Percentiles rank a stretch among this genome's conserved stretches.
These are phyloP conservation scores for Mythimna vitellina DNA, from an alignment of 2,888 invertebrate genomes.

Conservation along the genomic window DNA sequence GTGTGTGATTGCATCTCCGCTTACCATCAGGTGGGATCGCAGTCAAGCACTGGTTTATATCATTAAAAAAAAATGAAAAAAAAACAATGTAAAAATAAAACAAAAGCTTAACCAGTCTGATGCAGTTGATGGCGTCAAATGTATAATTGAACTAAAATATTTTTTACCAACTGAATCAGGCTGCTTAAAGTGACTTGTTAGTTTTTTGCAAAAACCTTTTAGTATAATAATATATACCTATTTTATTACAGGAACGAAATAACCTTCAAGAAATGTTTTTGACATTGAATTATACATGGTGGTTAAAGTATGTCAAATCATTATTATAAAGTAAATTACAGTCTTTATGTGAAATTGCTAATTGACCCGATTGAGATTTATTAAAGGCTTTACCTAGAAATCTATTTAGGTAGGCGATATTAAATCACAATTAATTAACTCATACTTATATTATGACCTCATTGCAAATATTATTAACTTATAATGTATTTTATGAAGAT, in stretches of 20 bases:
- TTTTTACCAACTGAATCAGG: too few species aligned
- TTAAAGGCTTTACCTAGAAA: constrained; percentile 7
- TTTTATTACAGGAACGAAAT: not conserved
- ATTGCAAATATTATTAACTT: not conserved
- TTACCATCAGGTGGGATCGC: too few species aligned
- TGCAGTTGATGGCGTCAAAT: too few species aligned
- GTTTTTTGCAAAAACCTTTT: not conserved
- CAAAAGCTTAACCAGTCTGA: too few species aligned
- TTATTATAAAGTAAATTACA: constrained; percentile 25
- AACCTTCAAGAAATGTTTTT: not conserved
- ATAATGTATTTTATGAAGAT: too few species aligned
- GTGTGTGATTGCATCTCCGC: too few species aligned
- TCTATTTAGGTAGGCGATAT: not conserved
- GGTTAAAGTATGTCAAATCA: constrained; percentile 23
- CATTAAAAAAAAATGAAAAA: too few species aligned
- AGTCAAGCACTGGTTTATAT: too few species aligned
- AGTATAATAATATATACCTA: not conserved
- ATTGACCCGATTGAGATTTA: constrained; percentile 9
- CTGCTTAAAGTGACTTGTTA: not conserved
- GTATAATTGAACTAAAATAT: too few species aligned
- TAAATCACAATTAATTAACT: not conserved
- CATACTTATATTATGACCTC: not conserved
- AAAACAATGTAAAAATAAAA: too few species aligned
- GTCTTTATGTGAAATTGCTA: constrained; percentile 10
- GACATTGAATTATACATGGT: constrained; percentile 31